phyloP scores from a whole-genome alignment of 2,797 vertebrate genomes.

The Octomys mimax region DNA sequence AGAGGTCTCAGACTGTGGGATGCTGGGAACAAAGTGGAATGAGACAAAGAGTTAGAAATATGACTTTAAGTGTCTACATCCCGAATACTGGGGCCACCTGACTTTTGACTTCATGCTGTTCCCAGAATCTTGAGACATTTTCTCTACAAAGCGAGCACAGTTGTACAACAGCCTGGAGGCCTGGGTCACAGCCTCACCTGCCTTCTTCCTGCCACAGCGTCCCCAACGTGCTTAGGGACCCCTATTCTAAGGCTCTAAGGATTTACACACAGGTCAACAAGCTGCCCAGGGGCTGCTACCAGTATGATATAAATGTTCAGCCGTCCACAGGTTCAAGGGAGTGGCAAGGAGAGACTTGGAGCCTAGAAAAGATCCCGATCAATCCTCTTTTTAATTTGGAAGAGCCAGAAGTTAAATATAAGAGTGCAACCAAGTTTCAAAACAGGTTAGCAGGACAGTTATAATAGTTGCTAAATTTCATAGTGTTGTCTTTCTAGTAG shows the following conservation, averaged over 20 bases:
- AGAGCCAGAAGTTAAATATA: too few species aligned
- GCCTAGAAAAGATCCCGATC: not conserved
- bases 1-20: not conserved
- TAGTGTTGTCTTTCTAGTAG: too few species aligned
- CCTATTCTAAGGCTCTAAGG: not conserved
- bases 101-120: not conserved
- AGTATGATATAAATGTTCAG: not conserved
- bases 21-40: not conserved
- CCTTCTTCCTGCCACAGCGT: not conserved
- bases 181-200: not conserved
- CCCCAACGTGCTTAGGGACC: not conserved
- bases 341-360: not conserved
- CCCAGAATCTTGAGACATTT: not conserved
- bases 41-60: not conserved
- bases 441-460: too few species aligned
- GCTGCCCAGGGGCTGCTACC: not conserved
- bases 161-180: too few species aligned
- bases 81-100: not conserved
- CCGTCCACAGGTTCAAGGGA: not conserved
- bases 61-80: not conserved
- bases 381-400: not conserved
- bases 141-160: conserved; percentile 18
- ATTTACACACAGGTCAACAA: not conserved
- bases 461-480: too few species aligned
- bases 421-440: too few species aligned